These are phyloP conservation scores for Megathymus violae DNA, from an alignment of 1,140 invertebrate genomes.

Conservation along the genomic window DNA sequence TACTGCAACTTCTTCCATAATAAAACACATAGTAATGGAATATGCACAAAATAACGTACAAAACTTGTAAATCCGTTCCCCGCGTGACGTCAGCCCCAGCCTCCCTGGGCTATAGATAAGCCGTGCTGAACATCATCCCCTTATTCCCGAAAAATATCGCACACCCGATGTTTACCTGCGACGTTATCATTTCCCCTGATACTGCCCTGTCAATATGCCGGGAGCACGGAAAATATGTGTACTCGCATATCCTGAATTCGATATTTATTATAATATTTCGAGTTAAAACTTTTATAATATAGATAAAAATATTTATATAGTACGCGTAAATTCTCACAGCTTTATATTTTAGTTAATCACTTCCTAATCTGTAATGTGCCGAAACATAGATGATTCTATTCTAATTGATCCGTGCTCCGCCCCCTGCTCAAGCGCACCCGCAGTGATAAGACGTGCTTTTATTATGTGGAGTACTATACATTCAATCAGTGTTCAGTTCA, in stretches of 20 bases:
- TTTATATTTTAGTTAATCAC: too few relatives aligned
- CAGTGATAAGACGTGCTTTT: too few relatives aligned
- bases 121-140: not conserved
- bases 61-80: not conserved
- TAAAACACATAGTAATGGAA: too few relatives aligned
- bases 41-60: not conserved
- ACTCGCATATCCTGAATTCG: not conserved
- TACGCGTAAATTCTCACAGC: too few relatives aligned
- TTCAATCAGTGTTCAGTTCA: too few relatives aligned
- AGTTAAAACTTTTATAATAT: not conserved
- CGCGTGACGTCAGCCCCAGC: not conserved
- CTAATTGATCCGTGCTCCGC: too few relatives aligned
- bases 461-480: too few relatives aligned
- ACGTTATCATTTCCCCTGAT: slow-evolving; percentile 24
- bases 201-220: slow-evolving; percentile 23
- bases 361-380: too few relatives aligned
- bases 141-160: slow-evolving; percentile 27
- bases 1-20: too few relatives aligned
- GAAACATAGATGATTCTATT: too few relatives aligned
- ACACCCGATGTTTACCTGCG: slow-evolving; percentile 14
- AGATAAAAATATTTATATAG: too few relatives aligned
- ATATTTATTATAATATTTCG: not conserved
- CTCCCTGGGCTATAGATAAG: slow-evolving; percentile 14
- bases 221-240: not conserved
- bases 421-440: too few relatives aligned